Percentiles rank a stretch among this genome's conserved stretches.
These are phyloP conservation scores for Pygocentrus nattereri DNA, from an alignment of 2,797 vertebrate genomes.

Conservation along the genomic window DNA sequence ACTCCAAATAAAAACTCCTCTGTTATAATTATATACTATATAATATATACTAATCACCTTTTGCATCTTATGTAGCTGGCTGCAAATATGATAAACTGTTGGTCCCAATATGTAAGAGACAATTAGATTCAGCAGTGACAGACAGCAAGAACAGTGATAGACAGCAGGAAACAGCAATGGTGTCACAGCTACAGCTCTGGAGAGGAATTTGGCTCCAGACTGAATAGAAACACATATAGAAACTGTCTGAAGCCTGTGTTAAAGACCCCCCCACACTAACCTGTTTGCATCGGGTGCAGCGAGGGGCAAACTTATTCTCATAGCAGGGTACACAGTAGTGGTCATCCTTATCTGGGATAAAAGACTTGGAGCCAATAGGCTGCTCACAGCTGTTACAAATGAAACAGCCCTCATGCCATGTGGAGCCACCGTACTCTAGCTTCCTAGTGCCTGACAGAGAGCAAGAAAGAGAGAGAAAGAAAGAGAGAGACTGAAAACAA, in stretches of 20 bases:
- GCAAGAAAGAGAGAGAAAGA: background rate
- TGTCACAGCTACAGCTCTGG: conserved; percentile 12
- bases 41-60: too few relatives aligned
- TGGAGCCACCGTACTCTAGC: conserved; percentile 94
- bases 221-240: conserved; percentile 33
- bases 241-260: background rate
- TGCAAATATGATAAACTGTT: conserved; percentile 3
- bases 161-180: conserved; percentile 31
- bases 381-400: conserved; percentile 96
- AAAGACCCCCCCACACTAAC: conserved; percentile 56
- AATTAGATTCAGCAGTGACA: conserved; percentile 31
- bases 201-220: conserved; percentile 32
- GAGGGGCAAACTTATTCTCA: conserved; percentile 97
- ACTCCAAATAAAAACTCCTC: too few relatives aligned
- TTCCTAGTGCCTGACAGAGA: conserved; percentile 89
- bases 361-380: conserved; percentile 95
- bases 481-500: background rate
- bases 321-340: conserved; percentile 98
- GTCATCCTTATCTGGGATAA: conserved; percentile 96
- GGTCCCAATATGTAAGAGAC: conserved; percentile 32
- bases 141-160: conserved; percentile 4
- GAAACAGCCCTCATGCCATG: conserved; percentile 97
- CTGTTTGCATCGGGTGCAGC: conserved; percentile 98
- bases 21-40: background rate
- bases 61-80: conserved; percentile 1